Base-by-base conservation (phyloP, 1,140 invertebrate genomes). In the Gonioctena quinquepunctata region DNA sequence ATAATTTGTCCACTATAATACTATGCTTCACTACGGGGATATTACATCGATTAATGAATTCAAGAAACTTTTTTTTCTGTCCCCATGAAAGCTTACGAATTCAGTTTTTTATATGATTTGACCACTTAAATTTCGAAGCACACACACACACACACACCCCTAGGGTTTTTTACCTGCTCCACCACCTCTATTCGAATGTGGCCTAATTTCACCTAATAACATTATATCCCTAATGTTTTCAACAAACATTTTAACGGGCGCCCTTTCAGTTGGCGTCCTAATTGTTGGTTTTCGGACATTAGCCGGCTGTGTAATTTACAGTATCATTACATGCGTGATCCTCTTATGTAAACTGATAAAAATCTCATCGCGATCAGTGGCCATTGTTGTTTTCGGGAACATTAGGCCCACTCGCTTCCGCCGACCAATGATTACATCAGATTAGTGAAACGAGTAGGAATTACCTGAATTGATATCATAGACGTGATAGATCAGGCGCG, bases 291-390 rank as follows among this genome's bases (percentile, higher is more conserved):
- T 77, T 78, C 72, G 74, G 50, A 68, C 76, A 73, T 73, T 73
- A 73, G 65, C 50, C 71, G 74, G 59, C 69, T 52, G 66, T 61
- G 71, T 80, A 79, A 80, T 79, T 80, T 80, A 78, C 78, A 73
- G 73, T 77, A 73, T 79, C 77, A 79, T 80, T 79, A 80, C 79
- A 77, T 74, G 69, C 70, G 75, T 74, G 74, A 77, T 77, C 70
- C 78, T 75, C 74, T 76, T 73, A 75, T 73, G 75, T 67, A 19
- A 54, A 60, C 71, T 78, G 72, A 73, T 65, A 66, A 66, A 22
- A 26, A 78, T 78, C 77, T 74, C 69, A 73, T 76, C 69, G 67
- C 63, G 61, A 76, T 66, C 26, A 56, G 65, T 69, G 54, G 69
- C 67, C 59, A 68, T 62, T 68, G 57, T 52, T 66, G 63, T 66